Percentiles rank a stretch among this genome's conserved stretches.
Evolutionary conservation across 2,888 invertebrate genomes (phyloP).

Genomic region (Megamerina dolium): DNA sequence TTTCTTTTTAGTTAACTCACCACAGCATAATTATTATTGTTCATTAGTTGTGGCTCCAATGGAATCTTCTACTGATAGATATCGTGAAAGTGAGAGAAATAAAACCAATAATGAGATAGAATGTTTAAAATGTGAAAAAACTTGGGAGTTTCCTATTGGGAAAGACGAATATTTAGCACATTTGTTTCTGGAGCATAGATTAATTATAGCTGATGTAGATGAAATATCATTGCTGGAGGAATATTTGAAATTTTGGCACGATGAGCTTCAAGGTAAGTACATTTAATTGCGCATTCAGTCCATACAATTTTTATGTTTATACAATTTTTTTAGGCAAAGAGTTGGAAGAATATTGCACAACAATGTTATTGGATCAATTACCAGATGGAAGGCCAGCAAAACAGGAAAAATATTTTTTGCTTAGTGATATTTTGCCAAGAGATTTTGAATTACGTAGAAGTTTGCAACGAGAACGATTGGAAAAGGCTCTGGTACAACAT

Average conservation of each 20-base stretch:
- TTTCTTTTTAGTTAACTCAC: too few species aligned
- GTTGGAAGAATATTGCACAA: conserved; percentile 56
- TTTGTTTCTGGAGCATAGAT: conserved; percentile 67
- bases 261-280: conserved; percentile 53
- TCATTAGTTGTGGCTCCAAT: too few species aligned
- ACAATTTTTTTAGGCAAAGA: conserved; percentile 51
- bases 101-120: too few species aligned
- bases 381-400: conserved; percentile 60
- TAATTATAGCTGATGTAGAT: conserved; percentile 81
- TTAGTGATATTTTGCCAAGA: conserved; percentile 77
- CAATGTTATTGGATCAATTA: conserved; percentile 60
- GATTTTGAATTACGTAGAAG: conserved; percentile 71
- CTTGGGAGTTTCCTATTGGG: too few species aligned
- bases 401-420: conserved; percentile 66
- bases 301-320: not conserved
- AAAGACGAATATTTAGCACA: conserved; percentile 58
- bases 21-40: too few species aligned
- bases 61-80: too few species aligned
- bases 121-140: conserved; percentile 59
- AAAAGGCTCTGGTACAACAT: conserved; percentile 68
- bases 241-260: conserved; percentile 58
- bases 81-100: too few species aligned
- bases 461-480: conserved; percentile 63
- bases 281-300: not conserved
- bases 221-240: too few species aligned